phyloP scores from a whole-genome alignment of 2,113 vertebrate species.

The Rissa tridactyla region DNA sequence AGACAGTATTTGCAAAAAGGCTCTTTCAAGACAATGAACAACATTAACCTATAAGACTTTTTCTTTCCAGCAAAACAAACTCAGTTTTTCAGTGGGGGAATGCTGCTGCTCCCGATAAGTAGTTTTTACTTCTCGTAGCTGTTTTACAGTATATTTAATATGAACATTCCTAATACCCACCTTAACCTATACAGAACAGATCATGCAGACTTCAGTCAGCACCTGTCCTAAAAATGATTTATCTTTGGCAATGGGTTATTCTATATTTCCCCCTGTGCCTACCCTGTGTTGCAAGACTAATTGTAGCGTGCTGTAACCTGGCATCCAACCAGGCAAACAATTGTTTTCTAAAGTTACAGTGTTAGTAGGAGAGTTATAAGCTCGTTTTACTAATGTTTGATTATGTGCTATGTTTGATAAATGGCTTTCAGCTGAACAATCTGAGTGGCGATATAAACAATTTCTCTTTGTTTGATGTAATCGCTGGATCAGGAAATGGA shows the following conservation, averaged over 20 bases:
- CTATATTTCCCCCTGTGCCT: background rate
- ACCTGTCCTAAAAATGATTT: background rate
- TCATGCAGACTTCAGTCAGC: background rate
- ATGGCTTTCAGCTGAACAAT: conserved; percentile 21
- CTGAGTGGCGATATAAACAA: background rate
- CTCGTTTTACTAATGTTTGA: conserved; percentile 9
- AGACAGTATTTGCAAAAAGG: background rate
- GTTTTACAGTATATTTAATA: background rate
- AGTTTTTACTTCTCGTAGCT: background rate
- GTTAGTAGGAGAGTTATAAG: background rate
- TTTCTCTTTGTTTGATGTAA: conserved; percentile 15
- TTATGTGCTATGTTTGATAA: conserved; percentile 46
- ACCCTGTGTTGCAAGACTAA: background rate
- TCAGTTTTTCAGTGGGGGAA: background rate
- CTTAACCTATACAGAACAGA: background rate
- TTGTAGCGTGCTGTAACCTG: background rate
- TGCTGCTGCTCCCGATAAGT: background rate
- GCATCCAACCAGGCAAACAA: background rate
- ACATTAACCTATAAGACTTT: background rate
- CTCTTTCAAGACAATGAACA: background rate
- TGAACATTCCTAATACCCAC: background rate
- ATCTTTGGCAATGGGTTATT: background rate
- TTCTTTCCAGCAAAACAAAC: background rate
- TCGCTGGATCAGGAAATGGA: conserved; percentile 6
- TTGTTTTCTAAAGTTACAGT: background rate